Conservation (phyloP, 2,797 vertebrate genomes). For the Bucorvus abyssinicus region DNA sequence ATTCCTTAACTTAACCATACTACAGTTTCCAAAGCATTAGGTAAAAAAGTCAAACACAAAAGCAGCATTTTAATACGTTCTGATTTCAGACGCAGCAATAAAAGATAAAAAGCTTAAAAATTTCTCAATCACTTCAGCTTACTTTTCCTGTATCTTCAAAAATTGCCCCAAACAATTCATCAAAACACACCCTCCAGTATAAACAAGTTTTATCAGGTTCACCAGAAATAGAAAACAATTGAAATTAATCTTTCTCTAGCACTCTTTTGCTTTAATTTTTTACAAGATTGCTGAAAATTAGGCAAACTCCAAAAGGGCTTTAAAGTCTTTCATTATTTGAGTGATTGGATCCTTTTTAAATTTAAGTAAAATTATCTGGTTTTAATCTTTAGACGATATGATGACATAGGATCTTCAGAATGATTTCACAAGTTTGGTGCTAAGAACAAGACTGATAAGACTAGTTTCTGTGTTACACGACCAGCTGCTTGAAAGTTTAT, state of each 20-base stretch:
- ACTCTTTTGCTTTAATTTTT: not conserved
- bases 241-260: not conserved
- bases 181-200: not conserved
- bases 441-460: not conserved
- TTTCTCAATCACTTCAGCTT: not conserved
- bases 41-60: not conserved
- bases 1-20: not conserved
- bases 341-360: not conserved
- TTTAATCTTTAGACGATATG: not conserved
- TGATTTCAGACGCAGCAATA: not conserved
- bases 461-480: not conserved
- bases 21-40: not conserved
- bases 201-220: not conserved
- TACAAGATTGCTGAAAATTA: not conserved
- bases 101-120: not conserved
- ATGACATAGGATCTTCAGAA: not conserved
- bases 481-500: not conserved
- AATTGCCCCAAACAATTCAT: not conserved
- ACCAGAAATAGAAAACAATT: not conserved
- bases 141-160: not conserved
- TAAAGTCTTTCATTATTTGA: not conserved
- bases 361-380: not conserved
- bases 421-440: not conserved
- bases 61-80: not conserved
- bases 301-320: not conserved